These are phyloP conservation scores for Rutpela maculata DNA, from an alignment of 2,888 invertebrate genomes.

Conservation along the genomic window DNA sequence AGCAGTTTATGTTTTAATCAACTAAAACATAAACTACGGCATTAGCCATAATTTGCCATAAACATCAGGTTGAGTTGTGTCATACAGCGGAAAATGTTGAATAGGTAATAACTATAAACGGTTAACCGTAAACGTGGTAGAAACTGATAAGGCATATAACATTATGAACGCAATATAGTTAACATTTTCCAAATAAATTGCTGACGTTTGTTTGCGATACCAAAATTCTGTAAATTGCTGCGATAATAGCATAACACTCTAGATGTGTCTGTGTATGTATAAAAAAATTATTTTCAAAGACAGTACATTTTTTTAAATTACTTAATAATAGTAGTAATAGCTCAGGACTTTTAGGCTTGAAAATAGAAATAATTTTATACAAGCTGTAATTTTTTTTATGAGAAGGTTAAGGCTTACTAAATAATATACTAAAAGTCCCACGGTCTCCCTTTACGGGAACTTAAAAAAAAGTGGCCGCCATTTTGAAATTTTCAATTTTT, in stretches of 20 bases:
- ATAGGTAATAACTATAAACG: not conserved
- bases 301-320: too few species aligned
- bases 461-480: too few species aligned
- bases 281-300: too few species aligned
- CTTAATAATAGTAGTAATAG: too few species aligned
- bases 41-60: not conserved
- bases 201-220: not conserved
- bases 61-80: not conserved
- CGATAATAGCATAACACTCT: not conserved
- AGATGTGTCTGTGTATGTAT: too few species aligned
- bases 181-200: not conserved
- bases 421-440: too few species aligned
- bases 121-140: not conserved
- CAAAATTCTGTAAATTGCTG: not conserved
- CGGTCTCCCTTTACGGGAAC: too few species aligned
- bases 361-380: too few species aligned
- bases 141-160: constrained; percentile 1
- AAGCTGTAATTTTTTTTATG: too few species aligned
- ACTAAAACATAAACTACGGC: not conserved
- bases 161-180: not conserved
- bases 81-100: not conserved
- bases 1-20: not conserved
- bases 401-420: too few species aligned
- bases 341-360: too few species aligned
- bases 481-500: too few species aligned